Base-by-base conservation (phyloP, 2,113 vertebrate genomes). In the Gymnobelideus leadbeateri region DNA sequence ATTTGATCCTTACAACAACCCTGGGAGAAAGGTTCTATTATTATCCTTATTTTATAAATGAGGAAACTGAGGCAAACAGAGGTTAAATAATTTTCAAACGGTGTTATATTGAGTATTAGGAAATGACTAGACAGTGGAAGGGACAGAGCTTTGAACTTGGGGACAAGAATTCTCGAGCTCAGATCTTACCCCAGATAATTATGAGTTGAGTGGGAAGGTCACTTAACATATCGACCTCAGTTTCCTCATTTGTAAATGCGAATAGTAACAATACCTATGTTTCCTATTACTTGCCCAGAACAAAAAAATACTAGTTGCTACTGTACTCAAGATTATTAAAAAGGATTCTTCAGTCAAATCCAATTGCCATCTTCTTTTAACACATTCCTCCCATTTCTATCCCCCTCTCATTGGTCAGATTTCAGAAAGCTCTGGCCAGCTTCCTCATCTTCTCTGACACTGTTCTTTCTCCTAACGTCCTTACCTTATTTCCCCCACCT, bases 261-360 rank as follows among this genome's bases (percentile, higher is more conserved):
- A 4, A 77, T 19, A 19, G 19, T 77, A 77, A 77, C 0, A 77
- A 0, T 4, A n/a, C 0, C 14, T n/a, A n/a, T 16, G 1, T n/a
- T 77, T 77, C 61, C 61, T 77, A 77, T 77, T n/a, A 77, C 12
- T 19, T 77, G 7, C 57, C 57, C 57, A 28, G 25, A 31, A 61
- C 24, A 24, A 54, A 54, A 24, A 57, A 57, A 57, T 28, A 28
- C 26, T 77, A 77, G 16, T n/a, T 77, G 1, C 61, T n/a, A 19
- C 37, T n/a, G 11, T n/a, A 4, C 5, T n/a, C 61, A 16, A 0
- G 4, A n/a, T n/a, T 77, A 19, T 77, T 77, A n/a, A 61, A 26
- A 61, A 8, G 10, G 57, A 28, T 12, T 61, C 57, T 61, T 61
- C 26, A 61, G 57, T 11, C 11, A 61, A 61, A 61, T 61, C 10